These are phyloP conservation scores for Margaritifera margaritifera DNA, from an alignment of 2,888 invertebrate species.

Conservation along the genomic window DNA sequence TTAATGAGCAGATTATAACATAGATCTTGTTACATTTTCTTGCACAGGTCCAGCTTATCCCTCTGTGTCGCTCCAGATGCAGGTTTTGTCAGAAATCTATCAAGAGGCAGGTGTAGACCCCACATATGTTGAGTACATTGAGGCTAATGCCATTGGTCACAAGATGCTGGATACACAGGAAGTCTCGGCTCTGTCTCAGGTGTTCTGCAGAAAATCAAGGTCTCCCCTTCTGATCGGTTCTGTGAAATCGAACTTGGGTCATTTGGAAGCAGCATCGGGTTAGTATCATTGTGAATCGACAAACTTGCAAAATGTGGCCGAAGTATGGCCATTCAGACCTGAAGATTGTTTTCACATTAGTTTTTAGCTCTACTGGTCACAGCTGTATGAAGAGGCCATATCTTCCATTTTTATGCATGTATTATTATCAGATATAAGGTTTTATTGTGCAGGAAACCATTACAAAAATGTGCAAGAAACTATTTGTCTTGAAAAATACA, in stretches of 20 bases:
- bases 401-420: too few species aligned
- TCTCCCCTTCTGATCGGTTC: slow-evolving; percentile 91
- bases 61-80: slow-evolving; percentile 80
- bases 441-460: neutral
- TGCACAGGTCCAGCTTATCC: slow-evolving; percentile 74
- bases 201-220: slow-evolving; percentile 62
- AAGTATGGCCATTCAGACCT: too few species aligned
- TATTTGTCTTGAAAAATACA: neutral
- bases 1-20: too few species aligned
- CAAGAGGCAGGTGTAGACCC: slow-evolving; percentile 87
- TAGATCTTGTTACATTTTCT: slow-evolving; percentile 1
- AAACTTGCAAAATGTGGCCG: too few species aligned
- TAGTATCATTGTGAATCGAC: slow-evolving; percentile 1
- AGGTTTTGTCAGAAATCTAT: slow-evolving; percentile 83
- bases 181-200: slow-evolving; percentile 91
- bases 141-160: slow-evolving; percentile 98
- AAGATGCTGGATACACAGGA: slow-evolving; percentile 94
- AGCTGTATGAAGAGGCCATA: too few species aligned
- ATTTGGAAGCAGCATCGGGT: slow-evolving; percentile 86
- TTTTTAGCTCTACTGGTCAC: too few species aligned
- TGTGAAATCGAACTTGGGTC: slow-evolving; percentile 99
- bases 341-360: too few species aligned
- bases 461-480: neutral
- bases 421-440: too few species aligned
- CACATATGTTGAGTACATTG: slow-evolving; percentile 88